phyloP scores from a whole-genome alignment of 2,113 vertebrate genomes.

The Bufo gargarizans region DNA sequence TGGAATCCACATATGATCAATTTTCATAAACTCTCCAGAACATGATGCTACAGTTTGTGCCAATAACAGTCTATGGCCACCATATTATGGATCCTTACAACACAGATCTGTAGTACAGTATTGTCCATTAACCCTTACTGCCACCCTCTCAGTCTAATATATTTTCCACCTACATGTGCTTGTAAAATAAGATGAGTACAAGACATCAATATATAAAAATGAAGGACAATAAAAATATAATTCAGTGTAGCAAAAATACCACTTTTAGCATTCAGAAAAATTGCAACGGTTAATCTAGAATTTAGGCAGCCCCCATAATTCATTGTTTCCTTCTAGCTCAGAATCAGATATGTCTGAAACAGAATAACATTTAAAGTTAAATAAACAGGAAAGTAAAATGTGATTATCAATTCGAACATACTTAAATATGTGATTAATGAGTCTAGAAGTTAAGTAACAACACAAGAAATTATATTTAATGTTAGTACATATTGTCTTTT shows the following conservation, averaged over 20 bases:
- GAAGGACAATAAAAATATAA: not conserved
- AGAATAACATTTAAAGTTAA: conserved; percentile 1
- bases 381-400: conserved; percentile 26
- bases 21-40: too few species aligned
- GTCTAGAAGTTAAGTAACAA: not conserved
- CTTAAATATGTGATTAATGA: not conserved
- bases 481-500: conserved; percentile 12
- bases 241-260: not conserved
- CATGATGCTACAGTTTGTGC: too few species aligned
- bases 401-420: not conserved
- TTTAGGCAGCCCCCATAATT: not conserved
- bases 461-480: not conserved
- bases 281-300: not conserved
- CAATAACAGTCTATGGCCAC: too few species aligned
- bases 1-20: too few species aligned
- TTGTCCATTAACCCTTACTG: too few species aligned
- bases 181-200: too few species aligned
- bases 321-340: conserved; percentile 16
- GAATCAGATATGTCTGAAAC: not conserved
- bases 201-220: too few species aligned
- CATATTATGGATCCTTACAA: too few species aligned
- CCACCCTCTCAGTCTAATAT: too few species aligned
- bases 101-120: too few species aligned
- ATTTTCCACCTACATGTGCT: too few species aligned
- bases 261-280: not conserved